Percentiles rank a stretch among this genome's conserved stretches.
phyloP scores from a whole-genome alignment of 2,113 vertebrate species.

The Platichthys stellatus region DNA sequence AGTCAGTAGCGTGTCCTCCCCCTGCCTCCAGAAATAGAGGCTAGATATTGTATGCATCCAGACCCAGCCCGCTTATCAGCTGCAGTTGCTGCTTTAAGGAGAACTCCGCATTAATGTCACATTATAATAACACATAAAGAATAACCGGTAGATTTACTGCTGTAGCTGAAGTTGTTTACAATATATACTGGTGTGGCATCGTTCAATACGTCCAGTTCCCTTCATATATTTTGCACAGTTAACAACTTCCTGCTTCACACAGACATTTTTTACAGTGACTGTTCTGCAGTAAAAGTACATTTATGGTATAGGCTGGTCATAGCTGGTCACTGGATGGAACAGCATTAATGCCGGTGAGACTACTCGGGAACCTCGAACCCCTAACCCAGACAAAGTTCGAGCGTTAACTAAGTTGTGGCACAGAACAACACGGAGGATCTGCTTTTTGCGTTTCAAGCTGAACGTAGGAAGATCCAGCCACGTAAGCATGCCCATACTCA shows the following conservation, averaged over 20 bases:
- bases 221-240: not conserved
- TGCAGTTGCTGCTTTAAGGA: not conserved
- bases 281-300: fast-evolving
- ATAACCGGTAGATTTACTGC: not conserved
- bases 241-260: slow-evolving; percentile 2
- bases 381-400: not conserved
- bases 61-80: not conserved
- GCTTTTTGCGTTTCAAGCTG: slow-evolving; percentile 36
- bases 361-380: not conserved
- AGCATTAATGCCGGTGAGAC: not conserved
- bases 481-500: slow-evolving; percentile 65
- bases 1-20: not conserved
- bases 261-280: not conserved
- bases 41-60: not conserved
- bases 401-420: not conserved
- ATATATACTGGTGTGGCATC: not conserved
- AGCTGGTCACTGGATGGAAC: not conserved
- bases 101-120: not conserved
- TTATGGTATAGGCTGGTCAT: not conserved
- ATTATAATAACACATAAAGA: not conserved
- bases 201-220: not conserved
- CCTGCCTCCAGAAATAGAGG: not conserved
- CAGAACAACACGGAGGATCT: slow-evolving; percentile 12
- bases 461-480: slow-evolving; percentile 56
- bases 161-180: not conserved